phyloP scores from a whole-genome alignment of 2,113 vertebrate species.

The Melanerpes aurifrons region DNA sequence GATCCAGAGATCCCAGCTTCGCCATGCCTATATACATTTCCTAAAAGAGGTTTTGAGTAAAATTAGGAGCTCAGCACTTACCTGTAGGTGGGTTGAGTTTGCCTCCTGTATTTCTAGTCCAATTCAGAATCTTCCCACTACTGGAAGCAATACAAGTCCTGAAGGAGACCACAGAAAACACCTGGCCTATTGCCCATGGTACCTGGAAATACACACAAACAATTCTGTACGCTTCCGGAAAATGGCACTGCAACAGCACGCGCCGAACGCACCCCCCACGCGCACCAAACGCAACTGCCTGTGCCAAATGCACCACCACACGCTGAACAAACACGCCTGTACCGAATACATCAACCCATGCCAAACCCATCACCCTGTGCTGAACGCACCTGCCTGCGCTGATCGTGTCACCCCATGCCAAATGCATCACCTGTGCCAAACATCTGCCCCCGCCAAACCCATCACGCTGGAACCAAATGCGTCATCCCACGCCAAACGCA shows the following conservation, averaged over 20 bases:
- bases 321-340: background rate
- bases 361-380: too few relatives aligned
- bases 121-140: background rate
- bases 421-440: background rate
- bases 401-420: too few relatives aligned
- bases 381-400: too few relatives aligned
- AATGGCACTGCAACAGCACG: background rate
- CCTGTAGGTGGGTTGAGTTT: background rate
- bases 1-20: background rate
- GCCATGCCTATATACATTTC: background rate
- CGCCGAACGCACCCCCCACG: too few relatives aligned
- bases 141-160: background rate
- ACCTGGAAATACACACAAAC: background rate
- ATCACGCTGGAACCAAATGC: too few relatives aligned
- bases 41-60: background rate
- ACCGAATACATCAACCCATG: background rate
- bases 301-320: too few relatives aligned
- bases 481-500: too few relatives aligned
- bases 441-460: too few relatives aligned
- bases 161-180: background rate
- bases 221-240: background rate
- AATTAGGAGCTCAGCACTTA: background rate
- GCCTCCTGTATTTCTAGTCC: background rate
- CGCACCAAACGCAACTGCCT: too few relatives aligned
- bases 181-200: background rate